Percentiles rank a stretch among this genome's conserved stretches.
These are phyloP conservation scores for Plutomurus gul DNA, from an alignment of 1,140 invertebrate genomes.

Conservation along the genomic window DNA sequence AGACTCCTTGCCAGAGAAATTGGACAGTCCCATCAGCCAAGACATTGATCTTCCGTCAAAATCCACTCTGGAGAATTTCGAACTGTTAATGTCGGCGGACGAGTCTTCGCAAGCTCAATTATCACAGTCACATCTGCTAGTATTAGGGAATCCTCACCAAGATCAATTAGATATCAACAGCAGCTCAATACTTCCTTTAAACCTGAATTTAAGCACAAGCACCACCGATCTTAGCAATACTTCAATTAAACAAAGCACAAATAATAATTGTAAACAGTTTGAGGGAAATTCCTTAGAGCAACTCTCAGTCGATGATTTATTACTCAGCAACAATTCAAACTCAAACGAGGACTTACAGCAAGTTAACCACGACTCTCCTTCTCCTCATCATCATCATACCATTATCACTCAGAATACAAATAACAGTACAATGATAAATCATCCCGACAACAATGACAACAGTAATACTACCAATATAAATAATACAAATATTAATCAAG, in stretches of 20 bases:
- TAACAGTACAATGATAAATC: not conserved
- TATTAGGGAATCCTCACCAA: not conserved
- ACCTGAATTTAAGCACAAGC: not conserved
- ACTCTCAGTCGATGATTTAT: too few relatives aligned
- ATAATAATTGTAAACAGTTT: too few relatives aligned
- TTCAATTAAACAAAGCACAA: too few relatives aligned
- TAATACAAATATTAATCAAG: too few relatives aligned
- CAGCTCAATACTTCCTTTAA: not conserved
- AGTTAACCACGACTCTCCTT: too few relatives aligned
- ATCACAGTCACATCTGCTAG: not conserved
- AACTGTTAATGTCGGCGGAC: not conserved
- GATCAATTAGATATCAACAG: not conserved
- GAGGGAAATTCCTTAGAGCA: too few relatives aligned
- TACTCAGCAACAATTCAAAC: not conserved
- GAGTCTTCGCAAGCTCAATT: not conserved
- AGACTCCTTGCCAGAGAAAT: not conserved
- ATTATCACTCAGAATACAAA: not conserved
- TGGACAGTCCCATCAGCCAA: not conserved
- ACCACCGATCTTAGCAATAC: not conserved
- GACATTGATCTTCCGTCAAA: constrained; percentile 1
- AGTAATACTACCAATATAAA: not conserved
- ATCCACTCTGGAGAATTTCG: not conserved
- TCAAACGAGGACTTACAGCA: too few relatives aligned
- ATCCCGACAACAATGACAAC: not conserved
- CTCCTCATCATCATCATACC: not conserved